Evolutionary conservation across 2,888 invertebrate genomes (phyloP).

Genomic region (Netelia melanura): DNA sequence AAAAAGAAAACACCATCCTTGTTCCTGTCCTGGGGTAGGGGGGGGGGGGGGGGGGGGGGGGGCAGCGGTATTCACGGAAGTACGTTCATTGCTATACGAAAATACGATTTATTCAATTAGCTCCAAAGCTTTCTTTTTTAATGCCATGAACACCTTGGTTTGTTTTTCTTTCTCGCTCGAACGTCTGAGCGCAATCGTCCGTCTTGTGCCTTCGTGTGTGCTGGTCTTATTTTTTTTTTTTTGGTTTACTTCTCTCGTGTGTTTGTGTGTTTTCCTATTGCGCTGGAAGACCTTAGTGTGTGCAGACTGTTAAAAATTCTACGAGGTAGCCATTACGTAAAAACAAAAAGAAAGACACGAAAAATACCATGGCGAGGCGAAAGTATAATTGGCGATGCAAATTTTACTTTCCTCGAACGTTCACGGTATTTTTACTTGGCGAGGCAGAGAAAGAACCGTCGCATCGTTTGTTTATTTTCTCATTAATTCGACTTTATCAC

Average conservation of each 20-base stretch:
- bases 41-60: neutral
- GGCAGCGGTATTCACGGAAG: neutral
- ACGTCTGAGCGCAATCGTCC: conserved; percentile 27
- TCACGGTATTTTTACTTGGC: neutral
- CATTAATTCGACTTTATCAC: conserved; percentile 37
- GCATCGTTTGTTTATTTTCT: neutral
- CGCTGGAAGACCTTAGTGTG: conserved; percentile 61
- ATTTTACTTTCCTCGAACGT: neutral
- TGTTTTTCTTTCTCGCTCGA: conserved; percentile 13
- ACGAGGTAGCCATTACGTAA: conserved; percentile 47
- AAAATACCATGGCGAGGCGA: conserved; percentile 25
- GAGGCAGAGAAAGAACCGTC: conserved; percentile 3
- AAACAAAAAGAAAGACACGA: conserved; percentile 3
- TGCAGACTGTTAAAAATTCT: conserved; percentile 55
- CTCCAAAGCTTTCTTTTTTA: conserved; percentile 55
- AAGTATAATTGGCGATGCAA: neutral
- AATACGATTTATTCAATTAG: conserved; percentile 64
- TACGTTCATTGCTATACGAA: conserved; percentile 54
- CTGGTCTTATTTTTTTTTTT: neutral
- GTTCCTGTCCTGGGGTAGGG: conserved; percentile 17
- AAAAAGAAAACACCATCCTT: neutral
- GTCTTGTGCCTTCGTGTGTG: conserved; percentile 9
- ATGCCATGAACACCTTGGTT: conserved; percentile 62
- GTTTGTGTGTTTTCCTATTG: conserved; percentile 37
- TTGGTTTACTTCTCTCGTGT: conserved; percentile 11